These are phyloP conservation scores for Encarsia formosa DNA, from an alignment of 2,888 invertebrate genomes.

Conservation along the genomic window DNA sequence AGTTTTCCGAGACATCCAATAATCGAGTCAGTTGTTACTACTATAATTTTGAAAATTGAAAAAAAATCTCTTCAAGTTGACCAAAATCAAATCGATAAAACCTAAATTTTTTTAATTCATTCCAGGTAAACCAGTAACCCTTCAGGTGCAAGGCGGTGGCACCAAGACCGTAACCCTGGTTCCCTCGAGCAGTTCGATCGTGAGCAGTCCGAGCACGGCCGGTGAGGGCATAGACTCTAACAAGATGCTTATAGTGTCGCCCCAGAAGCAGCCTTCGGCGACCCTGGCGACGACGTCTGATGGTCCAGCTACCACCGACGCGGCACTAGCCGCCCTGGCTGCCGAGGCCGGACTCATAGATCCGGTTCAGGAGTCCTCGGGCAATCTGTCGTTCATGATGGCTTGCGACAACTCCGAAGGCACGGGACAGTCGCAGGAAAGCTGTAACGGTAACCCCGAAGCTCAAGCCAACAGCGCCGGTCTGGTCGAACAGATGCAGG, in stretches of 20 bases:
- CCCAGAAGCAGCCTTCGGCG: conserved; percentile 57
- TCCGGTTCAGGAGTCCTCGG: conserved; percentile 50
- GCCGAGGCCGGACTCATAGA: conserved; percentile 62
- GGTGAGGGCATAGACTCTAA: conserved; percentile 39
- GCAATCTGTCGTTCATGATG: conserved; percentile 47
- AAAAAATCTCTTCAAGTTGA: no score
- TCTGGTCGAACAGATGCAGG: conserved; percentile 46
- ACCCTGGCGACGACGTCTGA: conserved; percentile 57
- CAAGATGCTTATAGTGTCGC: conserved; percentile 49
- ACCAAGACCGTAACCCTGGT: conserved; percentile 65
- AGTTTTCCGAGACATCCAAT: no score
- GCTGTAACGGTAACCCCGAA: conserved; percentile 47
- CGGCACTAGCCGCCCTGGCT: conserved; percentile 60
- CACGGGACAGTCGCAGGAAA: conserved; percentile 45
- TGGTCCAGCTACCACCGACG: conserved; percentile 61
- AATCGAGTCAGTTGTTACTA: no score
- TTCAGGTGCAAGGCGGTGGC: conserved; percentile 63
- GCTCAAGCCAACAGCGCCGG: conserved; percentile 37
- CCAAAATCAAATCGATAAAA: no score
- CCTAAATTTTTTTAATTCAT: no score
- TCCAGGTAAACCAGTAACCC: conserved; percentile 69
- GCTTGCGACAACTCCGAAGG: conserved; percentile 38
- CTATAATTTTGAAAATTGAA: no score
- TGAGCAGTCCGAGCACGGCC: conserved; percentile 39
- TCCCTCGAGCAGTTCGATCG: conserved; percentile 48